Conservation (phyloP, 1,140 invertebrate species). For the Aphaenogaster rudis region DNA sequence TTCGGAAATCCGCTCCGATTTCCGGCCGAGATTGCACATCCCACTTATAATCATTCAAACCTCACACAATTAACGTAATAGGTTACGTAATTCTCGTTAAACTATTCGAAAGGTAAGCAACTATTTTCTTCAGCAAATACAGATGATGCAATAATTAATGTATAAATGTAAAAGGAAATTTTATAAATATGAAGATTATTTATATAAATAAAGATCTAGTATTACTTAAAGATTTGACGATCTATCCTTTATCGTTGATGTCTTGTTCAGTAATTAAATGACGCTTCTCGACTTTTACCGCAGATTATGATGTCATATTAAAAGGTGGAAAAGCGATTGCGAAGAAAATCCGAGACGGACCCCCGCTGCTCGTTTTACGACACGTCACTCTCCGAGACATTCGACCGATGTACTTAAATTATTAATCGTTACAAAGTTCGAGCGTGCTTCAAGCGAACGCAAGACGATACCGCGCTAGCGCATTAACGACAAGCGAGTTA, state of each 20-base stretch:
- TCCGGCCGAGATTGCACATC: conserved; percentile 22
- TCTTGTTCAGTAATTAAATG: conserved; percentile 36
- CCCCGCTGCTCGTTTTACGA: conserved; percentile 54
- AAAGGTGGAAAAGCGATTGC: conserved; percentile 47
- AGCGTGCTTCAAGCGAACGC: not conserved
- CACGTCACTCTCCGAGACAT: conserved; percentile 25
- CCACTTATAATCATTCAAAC: not conserved
- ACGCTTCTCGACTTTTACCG: not conserved
- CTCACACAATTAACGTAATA: conserved; percentile 15
- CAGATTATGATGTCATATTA: conserved; percentile 36
- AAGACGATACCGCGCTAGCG: conserved; percentile 40
- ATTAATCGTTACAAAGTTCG: conserved; percentile 42
- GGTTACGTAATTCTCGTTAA: not conserved
- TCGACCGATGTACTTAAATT: conserved; percentile 63
- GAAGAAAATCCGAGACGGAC: conserved; percentile 42
- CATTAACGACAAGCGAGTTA: conserved; percentile 63
- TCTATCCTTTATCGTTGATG: conserved; percentile 33
- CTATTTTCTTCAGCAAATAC: not conserved
- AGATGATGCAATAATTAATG: not conserved
- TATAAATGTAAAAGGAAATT: not conserved
- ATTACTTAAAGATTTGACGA: not conserved
- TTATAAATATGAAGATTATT: not conserved
- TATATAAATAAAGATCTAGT: not conserved
- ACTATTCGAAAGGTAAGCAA: not conserved
- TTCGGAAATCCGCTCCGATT: conserved; percentile 53